Evolutionary conservation across 1,140 invertebrate genomes (phyloP), one percentile per base, ranked within the genome.

Genomic region (Gonatopus flavifemur): DNA sequence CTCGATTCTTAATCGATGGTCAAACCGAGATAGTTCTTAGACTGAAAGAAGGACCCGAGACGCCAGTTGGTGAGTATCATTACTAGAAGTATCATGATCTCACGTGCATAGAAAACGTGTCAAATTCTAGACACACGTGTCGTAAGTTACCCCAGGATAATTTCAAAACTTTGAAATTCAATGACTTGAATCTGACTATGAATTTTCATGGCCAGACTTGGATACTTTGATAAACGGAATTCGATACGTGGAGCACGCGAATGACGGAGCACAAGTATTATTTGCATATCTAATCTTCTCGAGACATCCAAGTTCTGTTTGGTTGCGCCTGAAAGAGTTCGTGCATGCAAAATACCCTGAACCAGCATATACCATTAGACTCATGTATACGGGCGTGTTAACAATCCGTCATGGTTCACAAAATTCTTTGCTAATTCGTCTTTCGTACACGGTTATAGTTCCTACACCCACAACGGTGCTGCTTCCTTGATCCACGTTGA

Each of bases 11-110:
- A 38, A 90, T 88, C 64, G 86, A 93, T 63, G 89, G 89, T 49
- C 89, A 93, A 75, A 89, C 89, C 48, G 90, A 94, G 82, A 93
- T 95, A 59, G 88, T 95, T 46, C 80, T 94, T 57, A 83, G 90
- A 65, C 80, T 94, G 57, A 93, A 91, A 72, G 91, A 95, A 81
- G 90, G 90, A 32, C 80, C 86, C 37, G 90, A 91, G 62, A 93
- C 90, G 30, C 88, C 89, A 59, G 83, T 90, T 57, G 90, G 91
- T 92, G 77, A 85, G 87, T 76, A 47, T 22, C 15, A 36, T 50
- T 30, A 21, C 6, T 33, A 15, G 32, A 25, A 46, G 3, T 5
- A 31, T 1, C 21, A 19, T 0, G 16, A n/a, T n/a, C n/a, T n/a
- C n/a, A n/a, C n/a, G n/a, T n/a, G n/a, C n/a, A n/a, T n/a, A n/a